Evolutionary conservation across 2,888 invertebrate genomes (phyloP).

Genomic region (Scaptodrosophila latifasciaeformis): DNA sequence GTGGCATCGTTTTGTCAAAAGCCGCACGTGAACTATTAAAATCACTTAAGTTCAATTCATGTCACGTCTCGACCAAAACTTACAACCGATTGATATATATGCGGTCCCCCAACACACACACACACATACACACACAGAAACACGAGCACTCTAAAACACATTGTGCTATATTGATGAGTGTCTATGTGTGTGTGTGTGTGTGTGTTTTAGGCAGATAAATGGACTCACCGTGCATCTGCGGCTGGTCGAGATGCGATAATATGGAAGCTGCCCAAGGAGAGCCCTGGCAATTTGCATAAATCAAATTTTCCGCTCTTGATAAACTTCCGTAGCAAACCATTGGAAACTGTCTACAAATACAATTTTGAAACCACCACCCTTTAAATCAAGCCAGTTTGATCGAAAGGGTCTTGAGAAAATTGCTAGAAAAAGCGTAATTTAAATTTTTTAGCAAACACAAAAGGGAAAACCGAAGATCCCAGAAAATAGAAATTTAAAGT

Average conservation of each 20-base stretch:
- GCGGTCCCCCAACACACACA: too few relatives aligned
- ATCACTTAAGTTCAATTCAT: slow-evolving; percentile 71
- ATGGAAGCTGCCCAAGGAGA: slow-evolving; percentile 14
- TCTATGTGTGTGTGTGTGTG: slow-evolving; percentile 29
- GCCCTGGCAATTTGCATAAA: slow-evolving; percentile 47
- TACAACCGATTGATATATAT: slow-evolving; percentile 61
- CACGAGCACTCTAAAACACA: too few relatives aligned
- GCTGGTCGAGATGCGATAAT: slow-evolving; percentile 35
- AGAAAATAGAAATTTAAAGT: too few relatives aligned
- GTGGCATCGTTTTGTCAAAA: slow-evolving; percentile 56
- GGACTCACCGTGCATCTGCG: slow-evolving; percentile 33
- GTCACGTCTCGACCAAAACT: slow-evolving; percentile 67
- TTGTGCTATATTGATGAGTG: too few relatives aligned
- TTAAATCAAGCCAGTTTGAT: too few relatives aligned
- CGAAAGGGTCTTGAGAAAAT: too few relatives aligned
- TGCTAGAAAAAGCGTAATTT: too few relatives aligned
- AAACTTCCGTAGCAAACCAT: neutral
- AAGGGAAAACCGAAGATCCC: too few relatives aligned
- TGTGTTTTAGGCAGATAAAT: slow-evolving; percentile 34
- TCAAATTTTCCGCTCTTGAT: slow-evolving; percentile 16
- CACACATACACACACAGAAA: too few relatives aligned
- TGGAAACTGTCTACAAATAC: too few relatives aligned
- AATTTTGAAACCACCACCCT: too few relatives aligned
- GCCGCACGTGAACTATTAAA: slow-evolving; percentile 73
- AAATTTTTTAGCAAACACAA: too few relatives aligned